Evolutionary conservation across 2,113 vertebrate genomes (phyloP), one percentile per base, ranked within the genome.

Genomic region (Pituophis catenifer): DNA sequence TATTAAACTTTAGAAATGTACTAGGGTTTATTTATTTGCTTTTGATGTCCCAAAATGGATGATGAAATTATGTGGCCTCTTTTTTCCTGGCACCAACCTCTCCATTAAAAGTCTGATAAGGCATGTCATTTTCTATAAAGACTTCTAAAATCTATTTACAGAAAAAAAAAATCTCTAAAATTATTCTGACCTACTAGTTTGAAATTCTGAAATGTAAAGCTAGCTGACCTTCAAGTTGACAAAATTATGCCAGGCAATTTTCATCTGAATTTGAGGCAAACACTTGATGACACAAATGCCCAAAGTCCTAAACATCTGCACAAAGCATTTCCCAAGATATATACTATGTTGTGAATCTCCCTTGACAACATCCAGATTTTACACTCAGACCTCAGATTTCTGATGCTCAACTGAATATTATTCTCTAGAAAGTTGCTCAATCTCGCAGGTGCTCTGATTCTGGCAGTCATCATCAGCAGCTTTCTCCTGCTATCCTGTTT

Each of bases 391-490:
- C 59, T 93, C 65, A 6, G 13, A 94, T 21, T 59, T 65, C 29
- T 53, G 86, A 88, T 89, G 91, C 88, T 94, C 85, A 91, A 38
- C 75, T 75, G n/a, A 26, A 92, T 0, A 0, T 96, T 90, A 44
- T 90, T 53, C 44, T 89, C 88, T 94, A 50, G 1, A 89, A 15
- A 19, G 91, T 50, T 94, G 53, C 92, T 93, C 94, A 95, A 90
- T 54, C 70, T 48, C 33, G 7, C 53, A 1, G 5, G 62, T 44
- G 10, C 85, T 92, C 90, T 53, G 93, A 85, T 92, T 94, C 65
- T 90, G 93, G 94, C 57, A 93, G 93, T 2, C 93, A 93, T 94
- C 94, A 94, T 93, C 94, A 93, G 21, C n/a, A 90, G n/a, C 50
- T 65, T 54, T 24, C 38, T 90, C 92, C 54, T 90, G 70, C 21